Evolutionary conservation across 1,140 invertebrate genomes (phyloP).

Genomic region (Leptopilina clavipes): DNA sequence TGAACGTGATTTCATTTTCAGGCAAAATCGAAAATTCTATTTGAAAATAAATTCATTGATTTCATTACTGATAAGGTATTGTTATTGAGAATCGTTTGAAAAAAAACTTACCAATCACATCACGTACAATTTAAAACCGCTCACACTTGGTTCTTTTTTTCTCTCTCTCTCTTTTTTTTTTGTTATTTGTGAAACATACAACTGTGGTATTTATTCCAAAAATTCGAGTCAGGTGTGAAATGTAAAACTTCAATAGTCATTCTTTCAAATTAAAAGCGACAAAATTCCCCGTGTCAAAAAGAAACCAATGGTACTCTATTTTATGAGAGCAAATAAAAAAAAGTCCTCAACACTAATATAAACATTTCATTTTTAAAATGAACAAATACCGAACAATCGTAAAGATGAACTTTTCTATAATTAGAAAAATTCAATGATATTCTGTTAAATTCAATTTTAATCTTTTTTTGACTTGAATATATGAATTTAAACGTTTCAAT

Average conservation of each 20-base stretch:
- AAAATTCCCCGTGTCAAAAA: not conserved
- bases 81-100: not conserved
- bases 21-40: not conserved
- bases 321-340: constrained; percentile 5
- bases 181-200: not conserved
- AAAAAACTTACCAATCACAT: constrained; percentile 38
- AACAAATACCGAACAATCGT: too few relatives aligned
- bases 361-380: not conserved
- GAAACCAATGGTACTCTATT: constrained; percentile 1
- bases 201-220: not conserved
- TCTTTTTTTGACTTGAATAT: too few relatives aligned
- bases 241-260: constrained; percentile 9
- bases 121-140: constrained; percentile 13
- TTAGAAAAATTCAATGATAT: too few relatives aligned
- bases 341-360: not conserved
- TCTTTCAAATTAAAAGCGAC: constrained; percentile 13
- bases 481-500: too few relatives aligned
- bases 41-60: constrained; percentile 6
- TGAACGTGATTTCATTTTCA: constrained; percentile 16
- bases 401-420: too few relatives aligned
- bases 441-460: too few relatives aligned
- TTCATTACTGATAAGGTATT: constrained; percentile 28
- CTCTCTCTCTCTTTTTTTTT: not conserved
- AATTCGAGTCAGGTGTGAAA: constrained; percentile 9
- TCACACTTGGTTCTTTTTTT: not conserved